Evolutionary conservation across 2,888 invertebrate species (phyloP).

Genomic region (Spisula solida): DNA sequence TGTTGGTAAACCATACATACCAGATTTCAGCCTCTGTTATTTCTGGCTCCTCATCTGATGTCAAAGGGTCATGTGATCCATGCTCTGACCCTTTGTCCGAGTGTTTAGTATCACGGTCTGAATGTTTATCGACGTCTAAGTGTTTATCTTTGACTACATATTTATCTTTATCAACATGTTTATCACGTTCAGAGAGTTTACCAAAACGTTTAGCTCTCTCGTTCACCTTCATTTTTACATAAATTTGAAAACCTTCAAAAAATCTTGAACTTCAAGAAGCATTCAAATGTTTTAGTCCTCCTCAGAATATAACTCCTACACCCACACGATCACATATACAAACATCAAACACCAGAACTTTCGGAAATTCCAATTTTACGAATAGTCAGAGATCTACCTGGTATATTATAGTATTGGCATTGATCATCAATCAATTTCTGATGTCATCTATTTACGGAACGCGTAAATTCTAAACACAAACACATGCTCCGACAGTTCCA

Average conservation of each 20-base stretch:
- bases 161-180: background rate
- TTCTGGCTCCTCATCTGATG: conserved; percentile 7
- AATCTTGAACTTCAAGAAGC: background rate
- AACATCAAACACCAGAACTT: background rate
- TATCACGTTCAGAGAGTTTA: background rate
- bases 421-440: too few species aligned
- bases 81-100: conserved; percentile 6
- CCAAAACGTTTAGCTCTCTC: background rate
- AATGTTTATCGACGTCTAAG: background rate
- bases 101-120: background rate
- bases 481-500: too few species aligned
- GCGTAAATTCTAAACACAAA: too few species aligned
- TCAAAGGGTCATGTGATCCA: conserved; percentile 18
- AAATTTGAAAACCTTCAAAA: background rate
- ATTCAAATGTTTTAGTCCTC: background rate
- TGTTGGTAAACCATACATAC: background rate
- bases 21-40: conserved; percentile 35
- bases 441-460: too few species aligned
- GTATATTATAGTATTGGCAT: too few species aligned
- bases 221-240: background rate
- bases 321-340: background rate
- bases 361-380: background rate
- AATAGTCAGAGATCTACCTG: background rate
- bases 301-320: background rate
- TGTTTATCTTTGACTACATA: background rate